A percentile compares a stretch with the other conserved stretches of the same genome.
phyloP scores from a whole-genome alignment of 2,113 vertebrate genomes.

The Polyodon spathula region DNA sequence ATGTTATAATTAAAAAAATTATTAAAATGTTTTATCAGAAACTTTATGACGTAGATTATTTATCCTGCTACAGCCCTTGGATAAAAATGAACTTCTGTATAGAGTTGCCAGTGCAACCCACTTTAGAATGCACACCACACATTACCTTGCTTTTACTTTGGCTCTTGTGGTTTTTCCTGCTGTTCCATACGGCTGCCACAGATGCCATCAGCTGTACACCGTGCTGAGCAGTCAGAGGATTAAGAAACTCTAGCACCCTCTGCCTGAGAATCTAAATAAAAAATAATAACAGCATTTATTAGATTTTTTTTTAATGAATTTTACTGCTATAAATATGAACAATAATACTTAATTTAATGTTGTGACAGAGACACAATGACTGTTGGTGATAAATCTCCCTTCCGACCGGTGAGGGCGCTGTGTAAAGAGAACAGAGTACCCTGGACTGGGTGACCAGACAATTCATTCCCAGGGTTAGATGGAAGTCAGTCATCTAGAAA shows the following conservation, averaged over 20 bases:
- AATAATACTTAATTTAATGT: no score
- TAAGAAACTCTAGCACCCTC: conserved; percentile 79
- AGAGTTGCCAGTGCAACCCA: neutral
- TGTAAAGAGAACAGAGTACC: no score
- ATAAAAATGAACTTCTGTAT: neutral
- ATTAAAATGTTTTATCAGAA: no score
- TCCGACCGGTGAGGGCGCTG: no score
- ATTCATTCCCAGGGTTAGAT: no score
- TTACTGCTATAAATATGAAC: no score
- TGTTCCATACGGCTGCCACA: conserved; percentile 78
- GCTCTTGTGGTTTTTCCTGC: conserved; percentile 62
- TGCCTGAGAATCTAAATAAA: conserved; percentile 69
- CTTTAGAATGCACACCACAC: neutral
- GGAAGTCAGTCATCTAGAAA: no score
- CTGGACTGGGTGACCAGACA: no score
- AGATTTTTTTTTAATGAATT: neutral
- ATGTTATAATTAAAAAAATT: no score
- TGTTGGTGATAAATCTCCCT: no score
- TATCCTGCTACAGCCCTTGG: neutral
- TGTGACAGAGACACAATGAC: no score
- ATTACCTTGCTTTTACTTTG: conserved; percentile 73
- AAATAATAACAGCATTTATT: conserved; percentile 1
- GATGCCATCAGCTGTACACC: conserved; percentile 80
- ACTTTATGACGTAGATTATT: no score
- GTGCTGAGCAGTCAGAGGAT: conserved; percentile 72